Conservation (phyloP, 2,113 vertebrate genomes). For the Mastomys natalensis region DNA sequence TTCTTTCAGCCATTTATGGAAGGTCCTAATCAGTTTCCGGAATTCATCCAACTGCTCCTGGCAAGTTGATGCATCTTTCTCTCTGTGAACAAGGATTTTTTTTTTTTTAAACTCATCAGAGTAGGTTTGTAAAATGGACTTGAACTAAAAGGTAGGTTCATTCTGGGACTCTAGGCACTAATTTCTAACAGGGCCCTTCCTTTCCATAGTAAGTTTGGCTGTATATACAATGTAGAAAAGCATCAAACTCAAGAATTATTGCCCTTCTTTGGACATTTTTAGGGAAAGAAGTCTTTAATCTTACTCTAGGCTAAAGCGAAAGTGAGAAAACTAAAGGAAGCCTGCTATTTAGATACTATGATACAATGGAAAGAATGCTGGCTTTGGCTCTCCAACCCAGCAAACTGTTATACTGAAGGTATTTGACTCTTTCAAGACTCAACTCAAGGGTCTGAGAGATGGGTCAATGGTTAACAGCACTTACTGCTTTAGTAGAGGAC, state of each 20-base stretch:
- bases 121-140: constrained; percentile 86
- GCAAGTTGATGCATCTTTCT: constrained; percentile 88
- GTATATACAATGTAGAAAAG: constrained; percentile 58
- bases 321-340: constrained; percentile 58
- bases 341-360: constrained; percentile 65
- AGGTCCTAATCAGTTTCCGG: constrained; percentile 85
- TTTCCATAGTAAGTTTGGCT: constrained; percentile 60
- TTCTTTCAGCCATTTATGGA: constrained; percentile 95
- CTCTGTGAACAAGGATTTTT: constrained; percentile 83
- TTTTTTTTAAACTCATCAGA: constrained; percentile 66
- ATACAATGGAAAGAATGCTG: constrained; percentile 72
- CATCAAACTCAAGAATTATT: constrained; percentile 68
- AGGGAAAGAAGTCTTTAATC: constrained; percentile 54
- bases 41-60: constrained; percentile 89
- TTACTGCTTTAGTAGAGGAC: neutral
- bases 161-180: constrained; percentile 39
- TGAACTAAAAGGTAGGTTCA: constrained; percentile 51
- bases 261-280: constrained; percentile 78
- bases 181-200: constrained; percentile 41
- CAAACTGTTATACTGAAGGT: constrained; percentile 54
- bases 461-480: too few relatives aligned
- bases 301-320: constrained; percentile 64
- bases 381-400: constrained; percentile 28
- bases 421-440: constrained; percentile 63
- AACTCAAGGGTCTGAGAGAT: neutral